Evolutionary conservation across 2,888 invertebrate genomes (phyloP).

Genomic region (Zonitis immaculata): DNA sequence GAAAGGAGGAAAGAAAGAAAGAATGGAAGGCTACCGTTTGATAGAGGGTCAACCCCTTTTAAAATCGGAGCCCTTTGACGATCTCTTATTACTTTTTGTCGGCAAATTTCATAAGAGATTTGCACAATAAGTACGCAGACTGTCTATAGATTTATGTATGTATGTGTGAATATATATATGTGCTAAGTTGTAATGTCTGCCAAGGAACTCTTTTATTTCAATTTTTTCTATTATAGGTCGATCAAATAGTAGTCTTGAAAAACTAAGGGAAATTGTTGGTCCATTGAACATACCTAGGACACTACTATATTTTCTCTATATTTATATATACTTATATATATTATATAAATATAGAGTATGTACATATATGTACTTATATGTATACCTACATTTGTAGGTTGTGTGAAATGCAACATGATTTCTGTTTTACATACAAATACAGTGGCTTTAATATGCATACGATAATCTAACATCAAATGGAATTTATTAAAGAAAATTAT

Average conservation of each 20-base stretch:
- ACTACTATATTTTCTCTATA: not conserved
- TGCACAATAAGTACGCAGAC: constrained; percentile 32
- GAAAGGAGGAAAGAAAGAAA: no score
- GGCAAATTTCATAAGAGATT: constrained; percentile 37
- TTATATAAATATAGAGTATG: not conserved
- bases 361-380: no score
- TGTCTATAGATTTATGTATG: no score
- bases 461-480: constrained; percentile 20
- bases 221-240: not conserved
- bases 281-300: constrained; percentile 1
- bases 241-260: not conserved
- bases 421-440: constrained; percentile 22
- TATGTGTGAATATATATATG: not conserved
- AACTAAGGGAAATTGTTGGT: constrained; percentile 11
- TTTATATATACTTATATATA: not conserved
- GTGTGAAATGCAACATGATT: constrained; percentile 13
- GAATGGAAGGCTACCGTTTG: constrained; percentile 31
- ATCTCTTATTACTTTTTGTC: constrained; percentile 39
- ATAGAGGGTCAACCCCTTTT: constrained; percentile 35
- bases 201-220: constrained; percentile 11
- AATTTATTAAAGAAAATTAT: constrained; percentile 23
- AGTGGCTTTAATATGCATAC: constrained; percentile 19
- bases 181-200: constrained; percentile 30
- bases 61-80: constrained; percentile 38
- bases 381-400: no score